phyloP scores from a whole-genome alignment of 2,797 vertebrate genomes.

The Poeciliopsis gracilis region DNA sequence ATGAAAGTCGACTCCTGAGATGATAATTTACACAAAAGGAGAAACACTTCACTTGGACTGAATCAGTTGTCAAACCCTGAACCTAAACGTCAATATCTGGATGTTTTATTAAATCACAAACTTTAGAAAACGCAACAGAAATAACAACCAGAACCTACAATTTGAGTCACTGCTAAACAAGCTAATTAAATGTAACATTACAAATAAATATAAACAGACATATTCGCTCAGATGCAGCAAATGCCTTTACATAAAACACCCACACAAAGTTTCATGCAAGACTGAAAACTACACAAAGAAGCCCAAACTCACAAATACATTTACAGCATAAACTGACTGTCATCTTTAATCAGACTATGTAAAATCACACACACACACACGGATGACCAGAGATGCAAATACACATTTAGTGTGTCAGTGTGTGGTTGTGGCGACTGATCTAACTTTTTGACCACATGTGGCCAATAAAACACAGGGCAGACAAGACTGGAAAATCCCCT shows the following conservation, averaged over 20 bases:
- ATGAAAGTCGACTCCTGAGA: not conserved
- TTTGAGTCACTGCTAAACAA: not conserved
- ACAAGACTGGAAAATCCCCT: slow-evolving; percentile 61
- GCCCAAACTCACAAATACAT: slow-evolving; percentile 42
- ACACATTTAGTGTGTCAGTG: slow-evolving; percentile 42
- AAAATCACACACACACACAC: slow-evolving; percentile 46
- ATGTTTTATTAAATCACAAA: not conserved
- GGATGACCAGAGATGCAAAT: slow-evolving; percentile 18
- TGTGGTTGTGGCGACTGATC: slow-evolving; percentile 61
- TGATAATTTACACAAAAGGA: not conserved
- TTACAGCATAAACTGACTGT: slow-evolving; percentile 46
- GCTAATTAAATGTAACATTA: not conserved
- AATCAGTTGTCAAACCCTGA: not conserved
- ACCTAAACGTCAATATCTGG: not conserved
- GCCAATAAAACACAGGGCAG: slow-evolving; percentile 66
- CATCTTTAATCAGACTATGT: slow-evolving; percentile 42
- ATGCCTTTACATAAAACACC: not conserved
- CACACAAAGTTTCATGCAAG: not conserved
- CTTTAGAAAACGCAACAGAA: not conserved
- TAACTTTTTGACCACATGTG: slow-evolving; percentile 70
- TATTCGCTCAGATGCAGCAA: not conserved
- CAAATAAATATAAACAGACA: not conserved
- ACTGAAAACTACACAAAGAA: slow-evolving; percentile 14
- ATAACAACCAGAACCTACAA: not conserved
- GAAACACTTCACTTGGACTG: not conserved